Evolutionary conservation across 92 coral and sea anemone species (phyloP), one percentile per base, ranked within the genome.

Genomic region (Epizoanthus ramosus): DNA sequence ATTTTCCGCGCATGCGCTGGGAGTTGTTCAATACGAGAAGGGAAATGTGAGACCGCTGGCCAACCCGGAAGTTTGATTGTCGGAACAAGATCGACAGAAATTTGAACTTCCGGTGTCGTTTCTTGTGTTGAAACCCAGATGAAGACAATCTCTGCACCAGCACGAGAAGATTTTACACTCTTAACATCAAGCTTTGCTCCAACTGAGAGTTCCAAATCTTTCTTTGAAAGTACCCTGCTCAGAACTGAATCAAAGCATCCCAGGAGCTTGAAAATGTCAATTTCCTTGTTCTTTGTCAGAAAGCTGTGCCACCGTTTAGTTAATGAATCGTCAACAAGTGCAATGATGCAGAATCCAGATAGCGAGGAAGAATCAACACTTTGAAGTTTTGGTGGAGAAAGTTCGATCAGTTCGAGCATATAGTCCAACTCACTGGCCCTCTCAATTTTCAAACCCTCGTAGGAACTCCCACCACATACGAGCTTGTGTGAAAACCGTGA

Each of bases 81-180:
- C 45, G 79, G 79, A 45, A 73, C 63, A 50, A 53, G 43, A 14
- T 73, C 79, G 23, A 73, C 79, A 5, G 79, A 73, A 73, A 52
- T 73, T 13, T 4, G 2, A 10, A 24, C 18, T 60, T 17, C 25
- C 35, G 28, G 31, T 28, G 31, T 28, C 31, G 31, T 53, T 13
- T 37, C 19, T 28, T 3, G 17, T n/a, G 63, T 16, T 5, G 19
- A 19, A 17, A 35, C 25, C 79, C 79, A 73, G 5, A 16, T 16
- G 18, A 73, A 73, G 9, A 41, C 28, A 14, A 73, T 21, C 18
- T 53, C 79, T 22, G 54, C 6, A 73, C 79, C 79, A 21, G 52
- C 47, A 25, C 79, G 79, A 10, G 79, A 50, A 15, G 59, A 52
- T 52, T 53, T 24, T 5, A 53, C 53, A 14, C 41, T 61, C 25